Evolutionary conservation across 2,888 invertebrate species (phyloP).

Genomic region (Cotesia congregata): DNA sequence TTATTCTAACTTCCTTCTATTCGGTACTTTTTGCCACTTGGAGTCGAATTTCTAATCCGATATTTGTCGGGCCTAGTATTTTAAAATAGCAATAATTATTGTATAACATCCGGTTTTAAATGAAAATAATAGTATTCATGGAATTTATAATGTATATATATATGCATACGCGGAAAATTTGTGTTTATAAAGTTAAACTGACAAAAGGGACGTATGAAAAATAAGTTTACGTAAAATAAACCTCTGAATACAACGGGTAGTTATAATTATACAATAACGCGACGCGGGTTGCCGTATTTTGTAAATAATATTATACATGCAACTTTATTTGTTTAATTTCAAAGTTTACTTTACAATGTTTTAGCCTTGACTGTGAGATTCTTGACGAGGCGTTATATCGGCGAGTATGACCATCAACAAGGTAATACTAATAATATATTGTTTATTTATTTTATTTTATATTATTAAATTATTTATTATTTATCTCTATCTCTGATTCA

Average conservation of each 20-base stretch:
- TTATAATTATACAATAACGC: background rate
- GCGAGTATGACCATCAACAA: slow-evolving; percentile 94
- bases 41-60: slow-evolving; percentile 14
- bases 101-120: background rate
- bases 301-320: background rate
- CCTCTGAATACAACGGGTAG: background rate
- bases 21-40: background rate
- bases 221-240: background rate
- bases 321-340: slow-evolving; percentile 12
- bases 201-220: background rate
- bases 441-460: slow-evolving; percentile 4
- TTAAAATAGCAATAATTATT: slow-evolving; percentile 7
- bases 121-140: background rate
- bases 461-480: background rate
- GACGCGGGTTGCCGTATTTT: background rate
- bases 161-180: background rate
- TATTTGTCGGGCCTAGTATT: slow-evolving; percentile 8
- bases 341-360: slow-evolving; percentile 57
- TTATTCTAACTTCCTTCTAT: background rate
- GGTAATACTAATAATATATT: slow-evolving; percentile 73
- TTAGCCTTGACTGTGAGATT: slow-evolving; percentile 89
- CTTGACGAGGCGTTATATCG: slow-evolving; percentile 92
- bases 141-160: background rate
- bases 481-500: slow-evolving; percentile 4
- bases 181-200: background rate